Evolutionary conservation across 2,113 vertebrate genomes (phyloP).

Genomic region (Mirza zaza): DNA sequence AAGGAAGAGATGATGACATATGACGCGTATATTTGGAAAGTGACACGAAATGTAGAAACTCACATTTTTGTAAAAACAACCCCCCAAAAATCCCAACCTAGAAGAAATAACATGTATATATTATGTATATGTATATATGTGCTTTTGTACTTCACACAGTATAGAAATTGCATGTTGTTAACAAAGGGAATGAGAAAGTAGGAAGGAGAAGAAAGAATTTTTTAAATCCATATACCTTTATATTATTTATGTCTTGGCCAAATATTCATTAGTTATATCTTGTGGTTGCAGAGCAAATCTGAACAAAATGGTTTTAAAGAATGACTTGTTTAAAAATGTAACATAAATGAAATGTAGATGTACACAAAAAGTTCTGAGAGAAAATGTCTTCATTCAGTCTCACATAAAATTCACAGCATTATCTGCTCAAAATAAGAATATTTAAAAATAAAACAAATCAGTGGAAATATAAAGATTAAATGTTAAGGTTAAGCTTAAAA

Average conservation of each 20-base stretch:
- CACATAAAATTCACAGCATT: background rate
- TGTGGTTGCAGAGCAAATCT: background rate
- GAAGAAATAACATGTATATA: background rate
- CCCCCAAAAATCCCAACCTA: background rate
- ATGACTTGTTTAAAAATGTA: background rate
- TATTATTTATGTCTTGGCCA: background rate
- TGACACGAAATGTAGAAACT: background rate
- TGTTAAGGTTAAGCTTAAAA: background rate
- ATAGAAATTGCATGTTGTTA: background rate
- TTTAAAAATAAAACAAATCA: background rate
- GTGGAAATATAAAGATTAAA: background rate
- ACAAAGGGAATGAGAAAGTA: background rate
- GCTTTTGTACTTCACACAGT: background rate
- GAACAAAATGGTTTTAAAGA: conserved; percentile 7
- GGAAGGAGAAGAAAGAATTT: background rate
- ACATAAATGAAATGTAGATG: background rate
- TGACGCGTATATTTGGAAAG: background rate
- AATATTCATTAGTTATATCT: background rate
- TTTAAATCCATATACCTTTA: background rate
- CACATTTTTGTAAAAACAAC: background rate
- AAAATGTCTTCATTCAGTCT: background rate
- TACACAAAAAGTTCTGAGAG: background rate
- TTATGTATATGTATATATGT: background rate
- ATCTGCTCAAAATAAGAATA: background rate
- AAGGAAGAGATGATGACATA: background rate